Conservation (phyloP, 2,797 vertebrate species). For the Novumbra hubbsi region DNA sequence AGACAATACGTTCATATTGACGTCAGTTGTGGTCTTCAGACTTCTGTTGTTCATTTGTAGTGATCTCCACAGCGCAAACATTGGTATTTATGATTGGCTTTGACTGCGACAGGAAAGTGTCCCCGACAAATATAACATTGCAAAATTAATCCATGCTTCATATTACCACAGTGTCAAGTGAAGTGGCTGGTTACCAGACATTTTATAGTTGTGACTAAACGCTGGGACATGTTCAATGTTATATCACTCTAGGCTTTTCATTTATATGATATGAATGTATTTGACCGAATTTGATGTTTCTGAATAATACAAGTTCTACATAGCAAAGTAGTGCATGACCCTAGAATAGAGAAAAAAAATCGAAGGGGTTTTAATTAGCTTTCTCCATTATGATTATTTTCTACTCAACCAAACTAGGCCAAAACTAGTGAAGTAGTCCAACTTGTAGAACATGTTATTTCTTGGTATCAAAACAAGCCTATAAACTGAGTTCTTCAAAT, state of each 20-base stretch:
- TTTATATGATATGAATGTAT: background rate
- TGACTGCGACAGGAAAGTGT: no score
- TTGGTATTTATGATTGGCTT: no score
- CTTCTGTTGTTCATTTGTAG: no score
- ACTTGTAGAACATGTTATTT: background rate
- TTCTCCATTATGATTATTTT: background rate
- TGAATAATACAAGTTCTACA: background rate
- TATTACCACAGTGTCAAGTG: background rate
- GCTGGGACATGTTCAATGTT: background rate
- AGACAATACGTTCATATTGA: no score
- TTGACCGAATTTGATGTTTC: background rate
- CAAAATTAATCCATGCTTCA: no score
- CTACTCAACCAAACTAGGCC: background rate
- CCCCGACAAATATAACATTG: no score
- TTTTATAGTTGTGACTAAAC: background rate
- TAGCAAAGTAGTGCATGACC: background rate
- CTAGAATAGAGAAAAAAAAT: background rate
- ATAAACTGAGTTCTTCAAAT: no score
- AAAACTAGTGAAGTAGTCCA: background rate
- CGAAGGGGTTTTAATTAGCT: background rate
- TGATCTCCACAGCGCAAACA: no score
- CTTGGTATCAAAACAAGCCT: no score
- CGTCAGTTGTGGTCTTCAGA: no score
- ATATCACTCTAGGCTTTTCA: background rate
- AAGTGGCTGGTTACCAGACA: background rate